A percentile compares a stretch with the other conserved stretches of the same genome.
Conservation (phyloP, 2,888 invertebrate genomes). For the Trichogramma evanescens region DNA sequence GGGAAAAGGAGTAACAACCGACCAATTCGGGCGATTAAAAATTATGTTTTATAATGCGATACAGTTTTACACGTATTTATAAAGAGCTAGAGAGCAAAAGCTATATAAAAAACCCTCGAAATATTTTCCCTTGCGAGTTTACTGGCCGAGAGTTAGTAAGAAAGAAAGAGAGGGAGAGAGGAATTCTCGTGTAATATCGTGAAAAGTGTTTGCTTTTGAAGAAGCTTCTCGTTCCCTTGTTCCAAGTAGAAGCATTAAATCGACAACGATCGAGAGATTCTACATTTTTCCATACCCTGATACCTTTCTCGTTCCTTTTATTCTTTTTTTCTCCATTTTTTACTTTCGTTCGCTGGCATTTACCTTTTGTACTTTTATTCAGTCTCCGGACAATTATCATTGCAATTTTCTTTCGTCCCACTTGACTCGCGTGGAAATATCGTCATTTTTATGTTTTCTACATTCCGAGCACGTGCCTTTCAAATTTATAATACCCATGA, state of each 20-base stretch:
- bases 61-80: too few species aligned
- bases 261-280: background rate
- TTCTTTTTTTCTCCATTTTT: constrained; percentile 11
- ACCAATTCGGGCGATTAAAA: too few species aligned
- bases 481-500: too few species aligned
- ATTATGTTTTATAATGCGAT: too few species aligned
- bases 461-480: background rate
- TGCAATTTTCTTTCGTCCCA: constrained; percentile 10
- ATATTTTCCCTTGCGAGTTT: constrained; percentile 18
- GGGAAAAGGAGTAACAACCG: too few species aligned
- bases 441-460: background rate
- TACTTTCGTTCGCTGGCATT: constrained; percentile 11
- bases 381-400: constrained; percentile 18
- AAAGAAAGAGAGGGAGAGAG: too few species aligned
- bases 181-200: constrained; percentile 37
- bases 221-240: constrained; percentile 34
- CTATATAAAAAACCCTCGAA: constrained; percentile 17
- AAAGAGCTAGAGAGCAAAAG: too few species aligned
- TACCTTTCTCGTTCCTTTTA: constrained; percentile 3
- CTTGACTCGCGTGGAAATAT: background rate
- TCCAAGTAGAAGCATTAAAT: constrained; percentile 15
- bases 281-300: constrained; percentile 3
- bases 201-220: constrained; percentile 43
- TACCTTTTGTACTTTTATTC: background rate
- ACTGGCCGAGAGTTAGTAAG: background rate